Conservation (phyloP, 2,888 invertebrate species). For the Leistus spinibarbis region DNA sequence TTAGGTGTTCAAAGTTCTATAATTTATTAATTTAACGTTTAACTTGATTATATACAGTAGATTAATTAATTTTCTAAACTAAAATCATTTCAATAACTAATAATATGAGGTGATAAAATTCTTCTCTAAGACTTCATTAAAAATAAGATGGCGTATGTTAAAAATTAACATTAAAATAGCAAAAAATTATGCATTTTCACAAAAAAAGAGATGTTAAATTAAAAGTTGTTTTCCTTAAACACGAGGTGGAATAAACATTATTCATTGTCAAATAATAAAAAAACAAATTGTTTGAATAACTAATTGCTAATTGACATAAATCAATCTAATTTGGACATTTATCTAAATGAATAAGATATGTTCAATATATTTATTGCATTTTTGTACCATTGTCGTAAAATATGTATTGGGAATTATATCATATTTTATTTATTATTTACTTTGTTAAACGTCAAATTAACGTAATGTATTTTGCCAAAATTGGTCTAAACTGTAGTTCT, state of each 20-base stretch:
- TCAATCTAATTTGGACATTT: no score
- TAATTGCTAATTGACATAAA: no score
- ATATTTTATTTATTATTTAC: neutral
- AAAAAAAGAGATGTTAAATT: no score
- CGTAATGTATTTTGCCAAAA: no score
- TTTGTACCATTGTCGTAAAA: neutral
- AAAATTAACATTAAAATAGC: no score
- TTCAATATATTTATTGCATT: neutral
- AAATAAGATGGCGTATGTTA: no score
- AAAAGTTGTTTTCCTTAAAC: no score
- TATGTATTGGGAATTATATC: conserved; percentile 1
- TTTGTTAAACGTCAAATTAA: neutral
- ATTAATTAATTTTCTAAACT: neutral
- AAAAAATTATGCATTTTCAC: no score
- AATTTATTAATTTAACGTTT: neutral
- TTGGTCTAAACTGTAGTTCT: no score
- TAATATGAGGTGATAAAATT: neutral
- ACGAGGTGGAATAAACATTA: neutral
- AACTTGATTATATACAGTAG: neutral
- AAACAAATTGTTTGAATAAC: no score
- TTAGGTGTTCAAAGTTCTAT: neutral
- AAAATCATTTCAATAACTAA: neutral
- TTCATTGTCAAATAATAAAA: no score
- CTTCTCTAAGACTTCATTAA: neutral
- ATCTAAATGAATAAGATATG: conserved; percentile 3